Evolutionary conservation across 2,888 invertebrate genomes (phyloP).

Genomic region (Torymus auratus): DNA sequence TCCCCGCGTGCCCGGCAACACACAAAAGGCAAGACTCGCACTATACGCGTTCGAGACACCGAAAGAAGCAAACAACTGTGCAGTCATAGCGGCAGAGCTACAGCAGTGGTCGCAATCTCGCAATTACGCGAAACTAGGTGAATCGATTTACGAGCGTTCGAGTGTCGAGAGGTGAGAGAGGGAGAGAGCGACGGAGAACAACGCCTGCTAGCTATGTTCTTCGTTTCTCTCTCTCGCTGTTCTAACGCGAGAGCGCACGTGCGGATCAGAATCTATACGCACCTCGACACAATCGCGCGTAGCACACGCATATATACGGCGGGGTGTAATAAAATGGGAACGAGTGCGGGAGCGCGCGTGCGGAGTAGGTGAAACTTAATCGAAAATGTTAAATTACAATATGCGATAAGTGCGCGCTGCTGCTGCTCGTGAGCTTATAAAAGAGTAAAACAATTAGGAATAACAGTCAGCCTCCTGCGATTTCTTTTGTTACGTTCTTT

Average conservation of each 20-base stretch:
- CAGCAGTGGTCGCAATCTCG: neutral
- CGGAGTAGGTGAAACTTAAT: no score
- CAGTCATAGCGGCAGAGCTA: neutral
- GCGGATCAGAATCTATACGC: slow-evolving; percentile 32
- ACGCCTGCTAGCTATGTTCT: neutral
- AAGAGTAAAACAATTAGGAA: no score
- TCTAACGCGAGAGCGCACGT: neutral
- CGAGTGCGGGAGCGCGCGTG: no score
- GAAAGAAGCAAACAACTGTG: slow-evolving; percentile 10
- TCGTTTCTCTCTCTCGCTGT: neutral
- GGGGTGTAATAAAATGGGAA: no score
- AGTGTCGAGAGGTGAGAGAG: slow-evolving; percentile 39
- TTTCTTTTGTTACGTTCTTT: no score
- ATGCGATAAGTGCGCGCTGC: no score
- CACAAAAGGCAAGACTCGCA: slow-evolving; percentile 5
- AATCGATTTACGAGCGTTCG: slow-evolving; percentile 56
- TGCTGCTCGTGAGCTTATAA: neutral
- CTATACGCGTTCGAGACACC: slow-evolving; percentile 1
- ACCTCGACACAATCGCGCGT: neutral
- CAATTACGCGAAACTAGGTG: slow-evolving; percentile 56
- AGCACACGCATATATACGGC: slow-evolving; percentile 3
- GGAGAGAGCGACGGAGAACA: neutral
- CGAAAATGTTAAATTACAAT: no score
- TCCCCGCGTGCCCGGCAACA: neutral
- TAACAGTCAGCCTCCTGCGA: no score